phyloP scores from a whole-genome alignment of 2,888 invertebrate species.

The Acrobasis repandana region DNA sequence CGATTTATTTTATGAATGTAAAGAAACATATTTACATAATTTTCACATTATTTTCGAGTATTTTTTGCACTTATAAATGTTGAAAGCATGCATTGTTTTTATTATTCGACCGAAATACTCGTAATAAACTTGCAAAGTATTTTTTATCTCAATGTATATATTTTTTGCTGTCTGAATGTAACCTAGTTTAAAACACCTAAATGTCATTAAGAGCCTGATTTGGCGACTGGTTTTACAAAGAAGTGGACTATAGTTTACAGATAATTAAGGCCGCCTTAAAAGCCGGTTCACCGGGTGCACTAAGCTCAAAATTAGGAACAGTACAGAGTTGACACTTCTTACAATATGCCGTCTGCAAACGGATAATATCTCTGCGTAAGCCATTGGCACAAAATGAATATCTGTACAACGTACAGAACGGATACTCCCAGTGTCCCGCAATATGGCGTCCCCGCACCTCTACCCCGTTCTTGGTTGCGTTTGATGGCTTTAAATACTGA shows the following conservation, averaged over 20 bases:
- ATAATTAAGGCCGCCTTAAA: constrained; percentile 32
- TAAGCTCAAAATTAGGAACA: constrained; percentile 23
- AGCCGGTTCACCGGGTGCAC: constrained; percentile 42
- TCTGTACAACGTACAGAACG: too few relatives aligned
- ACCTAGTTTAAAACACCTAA: constrained; percentile 4
- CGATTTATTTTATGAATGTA: constrained; percentile 23
- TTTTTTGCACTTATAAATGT: not conserved
- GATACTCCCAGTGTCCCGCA: too few relatives aligned
- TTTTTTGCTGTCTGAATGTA: not conserved
- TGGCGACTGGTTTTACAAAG: constrained; percentile 18
- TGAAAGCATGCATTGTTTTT: constrained; percentile 9
- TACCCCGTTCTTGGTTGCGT: too few relatives aligned
- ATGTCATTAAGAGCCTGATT: constrained; percentile 14
- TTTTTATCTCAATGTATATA: too few relatives aligned
- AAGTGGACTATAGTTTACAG: constrained; percentile 24
- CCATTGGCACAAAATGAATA: too few relatives aligned
- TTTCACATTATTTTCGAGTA: not conserved
- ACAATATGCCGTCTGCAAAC: not conserved
- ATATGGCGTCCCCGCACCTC: too few relatives aligned
- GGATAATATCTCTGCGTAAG: too few relatives aligned
- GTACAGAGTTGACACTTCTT: not conserved
- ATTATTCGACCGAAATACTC: not conserved
- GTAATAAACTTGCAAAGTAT: not conserved
- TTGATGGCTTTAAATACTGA: too few relatives aligned
- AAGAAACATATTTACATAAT: constrained; percentile 4